Conservation (phyloP, 2,797 vertebrate species). For the Neosilurus mollespiculum region DNA sequence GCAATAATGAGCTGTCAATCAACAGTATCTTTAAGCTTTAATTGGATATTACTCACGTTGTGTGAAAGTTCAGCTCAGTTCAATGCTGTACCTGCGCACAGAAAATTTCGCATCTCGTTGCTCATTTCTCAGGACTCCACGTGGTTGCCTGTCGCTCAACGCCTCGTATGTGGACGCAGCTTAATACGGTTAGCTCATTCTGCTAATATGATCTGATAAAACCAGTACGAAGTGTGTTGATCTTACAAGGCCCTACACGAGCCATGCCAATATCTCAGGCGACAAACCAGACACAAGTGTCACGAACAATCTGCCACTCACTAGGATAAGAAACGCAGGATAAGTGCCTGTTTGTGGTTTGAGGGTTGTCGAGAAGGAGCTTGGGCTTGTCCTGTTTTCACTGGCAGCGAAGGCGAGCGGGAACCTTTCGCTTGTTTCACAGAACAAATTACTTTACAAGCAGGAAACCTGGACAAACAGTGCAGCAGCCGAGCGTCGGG, state of each 20-base stretch:
- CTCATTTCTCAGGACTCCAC: no score
- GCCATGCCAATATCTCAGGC: neutral
- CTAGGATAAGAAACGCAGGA: neutral
- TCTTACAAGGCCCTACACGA: neutral
- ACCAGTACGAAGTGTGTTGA: neutral
- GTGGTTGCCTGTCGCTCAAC: no score
- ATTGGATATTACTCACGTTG: no score
- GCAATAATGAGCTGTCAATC: no score
- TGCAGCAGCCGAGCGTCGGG: conserved; percentile 65
- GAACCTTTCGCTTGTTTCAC: conserved; percentile 69
- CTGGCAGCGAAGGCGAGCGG: conserved; percentile 69
- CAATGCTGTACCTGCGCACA: no score
- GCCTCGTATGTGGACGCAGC: neutral
- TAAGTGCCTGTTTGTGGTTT: neutral
- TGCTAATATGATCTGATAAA: neutral
- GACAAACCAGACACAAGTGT: neutral
- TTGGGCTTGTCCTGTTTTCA: conserved; percentile 56
- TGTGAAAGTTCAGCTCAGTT: no score
- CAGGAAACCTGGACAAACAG: conserved; percentile 79
- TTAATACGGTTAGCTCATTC: neutral
- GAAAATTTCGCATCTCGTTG: no score
- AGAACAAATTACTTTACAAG: conserved; percentile 71
- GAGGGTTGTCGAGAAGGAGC: conserved; percentile 19
- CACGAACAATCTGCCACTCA: neutral
- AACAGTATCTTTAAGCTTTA: no score